Conservation (phyloP, 1,140 invertebrate genomes). For the Eriosoma lanigerum region DNA sequence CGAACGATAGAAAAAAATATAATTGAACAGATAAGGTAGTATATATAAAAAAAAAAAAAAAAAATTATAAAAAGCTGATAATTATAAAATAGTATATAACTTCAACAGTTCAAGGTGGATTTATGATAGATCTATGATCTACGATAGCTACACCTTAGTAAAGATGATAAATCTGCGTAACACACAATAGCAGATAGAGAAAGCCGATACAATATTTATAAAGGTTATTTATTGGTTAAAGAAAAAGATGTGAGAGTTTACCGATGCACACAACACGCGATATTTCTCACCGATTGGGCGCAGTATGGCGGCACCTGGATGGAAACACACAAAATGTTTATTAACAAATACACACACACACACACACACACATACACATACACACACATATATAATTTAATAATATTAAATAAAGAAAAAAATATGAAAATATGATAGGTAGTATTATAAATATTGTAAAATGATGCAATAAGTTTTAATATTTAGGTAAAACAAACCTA, state of each 20-base stretch:
- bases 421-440: no score
- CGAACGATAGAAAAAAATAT: no score
- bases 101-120: no score
- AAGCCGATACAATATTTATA: conserved; percentile 38
- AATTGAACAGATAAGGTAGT: no score
- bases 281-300: conserved; percentile 87
- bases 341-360: conserved; percentile 7
- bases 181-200: neutral
- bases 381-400: conserved; percentile 31
- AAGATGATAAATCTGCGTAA: neutral
- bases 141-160: neutral
- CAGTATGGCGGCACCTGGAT: conserved; percentile 74
- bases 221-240: conserved; percentile 26
- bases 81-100: neutral
- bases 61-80: conserved; percentile 3
- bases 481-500: no score
- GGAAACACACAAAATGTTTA: conserved; percentile 65
- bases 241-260: conserved; percentile 60
- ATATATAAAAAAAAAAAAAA: no score
- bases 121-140: no score
- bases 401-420: neutral
- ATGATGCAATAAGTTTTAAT: no score
- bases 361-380: conserved; percentile 8
- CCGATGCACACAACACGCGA: conserved; percentile 88
- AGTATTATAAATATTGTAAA: no score